Base-by-base conservation (phyloP, 2,888 invertebrate species). In the Gari tellinella region DNA sequence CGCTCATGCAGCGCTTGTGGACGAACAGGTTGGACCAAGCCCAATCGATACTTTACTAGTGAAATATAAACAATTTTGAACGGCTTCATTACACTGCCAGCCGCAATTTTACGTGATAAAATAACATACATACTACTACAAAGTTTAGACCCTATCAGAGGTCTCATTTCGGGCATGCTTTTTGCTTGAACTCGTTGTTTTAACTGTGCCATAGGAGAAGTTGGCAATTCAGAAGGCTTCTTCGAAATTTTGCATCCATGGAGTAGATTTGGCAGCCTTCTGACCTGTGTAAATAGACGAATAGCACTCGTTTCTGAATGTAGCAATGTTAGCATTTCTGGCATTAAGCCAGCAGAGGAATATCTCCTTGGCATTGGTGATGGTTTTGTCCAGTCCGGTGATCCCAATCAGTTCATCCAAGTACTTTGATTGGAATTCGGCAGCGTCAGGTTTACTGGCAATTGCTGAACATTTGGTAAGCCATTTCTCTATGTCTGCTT, bases 201-300 rank as follows among this genome's bases (percentile, higher is more conserved):
- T n/a, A n/a, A n/a, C n/a, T n/a, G n/a, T n/a, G n/a, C n/a, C n/a
- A n/a, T n/a, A n/a, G n/a, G n/a, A n/a, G n/a, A n/a, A n/a, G n/a
- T n/a, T n/a, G n/a, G n/a, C n/a, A n/a, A n/a, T n/a, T n/a, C n/a
- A n/a, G n/a, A n/a, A n/a, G n/a, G n/a, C n/a, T 55, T 82, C 74
- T 72, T 84, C 73, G 64, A 80, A 55, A 12, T 77, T 58, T 43
- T 63, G 38, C 60, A 61, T 57, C 70, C 80, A 67, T 5, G 75
- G 25, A 14, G 17, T 25, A n/a, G 37, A 57, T 15, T 38, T 37
- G 0, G 68, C 45, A 10, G 79, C 41, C 37, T n/a, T n/a, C 3
- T 53, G 72, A 0, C 65, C 65, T 5, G 79, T 72, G 26, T 56
- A 75, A 2, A 65, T 17, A 1, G 72, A 72, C 31, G 37, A 26